Conservation (phyloP, 2,113 vertebrate genomes). For the Notothenia rossii region DNA sequence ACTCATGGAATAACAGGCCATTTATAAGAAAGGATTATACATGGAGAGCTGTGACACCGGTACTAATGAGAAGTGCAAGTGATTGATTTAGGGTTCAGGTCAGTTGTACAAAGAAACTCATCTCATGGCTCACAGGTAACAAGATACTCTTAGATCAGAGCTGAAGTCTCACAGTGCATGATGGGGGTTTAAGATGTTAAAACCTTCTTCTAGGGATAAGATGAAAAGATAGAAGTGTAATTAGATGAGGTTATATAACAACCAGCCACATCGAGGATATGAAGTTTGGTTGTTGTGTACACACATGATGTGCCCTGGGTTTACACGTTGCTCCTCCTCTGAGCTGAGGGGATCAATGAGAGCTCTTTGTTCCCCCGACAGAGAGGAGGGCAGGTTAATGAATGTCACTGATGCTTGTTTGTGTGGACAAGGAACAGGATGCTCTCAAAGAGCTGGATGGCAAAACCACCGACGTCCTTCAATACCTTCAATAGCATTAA, state of each 20-base stretch:
- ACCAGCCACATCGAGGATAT: not conserved
- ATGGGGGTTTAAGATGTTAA: not conserved
- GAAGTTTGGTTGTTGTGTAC: not conserved
- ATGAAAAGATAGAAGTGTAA: not conserved
- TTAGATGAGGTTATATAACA: constrained; percentile 4
- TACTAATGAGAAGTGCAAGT: constrained; percentile 24
- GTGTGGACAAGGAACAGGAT: constrained; percentile 9
- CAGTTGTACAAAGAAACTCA: not conserved
- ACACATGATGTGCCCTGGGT: not conserved
- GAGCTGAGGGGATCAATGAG: constrained; percentile 29
- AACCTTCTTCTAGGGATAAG: not conserved
- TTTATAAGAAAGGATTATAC: constrained; percentile 18
- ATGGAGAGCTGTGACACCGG: constrained; percentile 14
- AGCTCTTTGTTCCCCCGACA: constrained; percentile 33
- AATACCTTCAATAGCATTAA: not conserved
- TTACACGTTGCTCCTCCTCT: constrained; percentile 4
- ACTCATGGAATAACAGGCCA: constrained; percentile 16
- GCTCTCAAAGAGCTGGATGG: not conserved
- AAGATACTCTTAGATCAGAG: not conserved
- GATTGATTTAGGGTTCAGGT: constrained; percentile 2
- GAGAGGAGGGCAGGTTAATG: constrained; percentile 14
- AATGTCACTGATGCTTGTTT: constrained; percentile 38
- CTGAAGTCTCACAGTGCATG: not conserved
- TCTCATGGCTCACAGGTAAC: constrained; percentile 3
- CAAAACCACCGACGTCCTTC: not conserved